These are phyloP conservation scores for Siphamia tubifer DNA, from an alignment of 2,113 vertebrate genomes.

Conservation along the genomic window DNA sequence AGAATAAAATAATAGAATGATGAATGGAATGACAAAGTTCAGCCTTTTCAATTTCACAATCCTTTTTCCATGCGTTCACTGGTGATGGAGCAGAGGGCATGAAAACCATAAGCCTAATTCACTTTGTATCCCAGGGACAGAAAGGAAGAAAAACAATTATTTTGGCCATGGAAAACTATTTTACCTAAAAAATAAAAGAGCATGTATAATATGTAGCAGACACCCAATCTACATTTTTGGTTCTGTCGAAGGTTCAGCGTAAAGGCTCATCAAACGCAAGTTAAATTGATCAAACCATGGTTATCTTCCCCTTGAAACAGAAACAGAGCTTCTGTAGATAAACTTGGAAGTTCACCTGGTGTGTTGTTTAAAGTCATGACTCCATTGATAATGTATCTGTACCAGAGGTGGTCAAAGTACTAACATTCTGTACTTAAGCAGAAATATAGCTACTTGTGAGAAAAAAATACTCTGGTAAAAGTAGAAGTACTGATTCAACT, in stretches of 20 bases:
- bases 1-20: background rate
- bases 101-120: slow-evolving; percentile 26
- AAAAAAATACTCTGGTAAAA: no score
- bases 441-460: no score
- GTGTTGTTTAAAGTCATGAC: no score
- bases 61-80: background rate
- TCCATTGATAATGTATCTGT: no score
- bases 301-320: no score
- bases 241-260: background rate
- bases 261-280: no score
- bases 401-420: no score
- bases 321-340: no score
- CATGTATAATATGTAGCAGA: background rate
- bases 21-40: background rate
- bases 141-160: slow-evolving; percentile 15
- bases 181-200: background rate
- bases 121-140: background rate
- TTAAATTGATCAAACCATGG: no score
- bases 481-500: no score
- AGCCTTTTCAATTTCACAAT: slow-evolving; percentile 4
- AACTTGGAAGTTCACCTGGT: no score
- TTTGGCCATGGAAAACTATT: slow-evolving; percentile 33
- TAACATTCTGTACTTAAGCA: no score
- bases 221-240: background rate
- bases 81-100: background rate